Base-by-base conservation (phyloP, 2,797 vertebrate species). In the Trachurus trachurus region DNA sequence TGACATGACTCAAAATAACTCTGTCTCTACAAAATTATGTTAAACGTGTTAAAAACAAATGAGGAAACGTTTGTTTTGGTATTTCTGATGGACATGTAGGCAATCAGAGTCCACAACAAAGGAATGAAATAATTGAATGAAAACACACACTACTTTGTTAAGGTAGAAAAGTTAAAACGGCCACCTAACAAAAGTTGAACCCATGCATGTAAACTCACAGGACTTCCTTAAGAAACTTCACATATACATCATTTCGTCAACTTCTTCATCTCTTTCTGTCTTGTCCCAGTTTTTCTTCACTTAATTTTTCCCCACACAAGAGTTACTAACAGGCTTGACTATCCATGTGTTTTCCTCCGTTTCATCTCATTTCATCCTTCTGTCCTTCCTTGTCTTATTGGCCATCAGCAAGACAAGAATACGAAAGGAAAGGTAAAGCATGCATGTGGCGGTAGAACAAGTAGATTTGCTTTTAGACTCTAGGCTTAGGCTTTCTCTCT, bases 391-490 rank as follows among this genome's bases (percentile, higher is more conserved):
- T 78, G 50, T 88, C 61, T 89, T 82, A 73, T 74, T 86, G 82
- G 54, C 42, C 83, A 29, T 59, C 92, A 95, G 94, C 88, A 82
- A 74, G 90, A 91, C 71, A 86, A 84, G 84, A 93, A 77, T 87
- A 88, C 75, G 84, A 94, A 87, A 85, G 80, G 82, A 6, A 95
- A 94, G 95, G 95, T 96, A 94, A 88, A 11, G 53, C 66, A 49
- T 66, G 76, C 59, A 64, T 53, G 59, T 8, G 22, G n/a, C 47
- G n/a, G 8, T 9, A 53, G 39, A 10, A 15, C 54, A 16, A 26
- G 42, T 37, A 17, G 37, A 37, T 34, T 56, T 69, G 40, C 54
- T 50, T 66, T 85, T 34, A 5, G 15, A 9, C 42, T 0, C 16
- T 73, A 47, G n/a, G n/a, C n/a, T n/a, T n/a, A n/a, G n/a, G 26